Base-by-base conservation (phyloP, 2,113 vertebrate genomes). In the Vulpes ferrilata region DNA sequence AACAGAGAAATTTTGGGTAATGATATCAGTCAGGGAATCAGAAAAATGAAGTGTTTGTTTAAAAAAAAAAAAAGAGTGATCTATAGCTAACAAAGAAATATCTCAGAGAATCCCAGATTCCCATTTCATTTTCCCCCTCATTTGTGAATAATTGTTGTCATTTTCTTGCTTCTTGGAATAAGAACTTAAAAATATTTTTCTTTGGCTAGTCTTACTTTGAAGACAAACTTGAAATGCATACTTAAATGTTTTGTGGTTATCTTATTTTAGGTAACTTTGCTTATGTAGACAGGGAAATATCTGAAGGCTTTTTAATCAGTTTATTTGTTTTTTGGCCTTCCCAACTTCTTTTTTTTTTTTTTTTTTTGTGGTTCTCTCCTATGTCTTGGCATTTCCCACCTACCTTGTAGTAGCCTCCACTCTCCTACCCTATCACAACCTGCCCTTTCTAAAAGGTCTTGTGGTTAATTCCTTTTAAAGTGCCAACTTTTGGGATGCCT, bases 131-230 rank as follows among this genome's bases (percentile, higher is more conserved):
- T 12, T 17, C 22, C 23, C 23, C 55, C 60, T 55, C 13, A 32
- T 62, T 35, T 86, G 81, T 73, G 2, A 11, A 32, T 57, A 73
- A 23, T 67, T 71, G 27, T 30, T 3, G 3, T 9, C 27, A 43
- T 93, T 64, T 91, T 80, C 22, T 85, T 93, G 23, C 11, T 90
- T 57, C 27, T 93, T 73, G 7, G 88, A 38, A 62, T 93, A 25
- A 88, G 1, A 5, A 59, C 0, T 38, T 71, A 82, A 4, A 2
- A 6, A 51, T 38, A 5, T 93, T 20, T 74, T 84, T 64, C 19
- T 87, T 81, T 85, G 9, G 3, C 9, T 74, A 11, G 35, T 65
- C 51, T 69, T 64, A 4, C 5, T 80, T 64, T 67, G 48, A 74
- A 22, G 7, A 53, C 22, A 62, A 82, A 73, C 74, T 23, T 80